Evolutionary conservation across 2,888 invertebrate species (phyloP), one percentile per base, ranked within the genome.

Genomic region (Dicyrtomina minuta): DNA sequence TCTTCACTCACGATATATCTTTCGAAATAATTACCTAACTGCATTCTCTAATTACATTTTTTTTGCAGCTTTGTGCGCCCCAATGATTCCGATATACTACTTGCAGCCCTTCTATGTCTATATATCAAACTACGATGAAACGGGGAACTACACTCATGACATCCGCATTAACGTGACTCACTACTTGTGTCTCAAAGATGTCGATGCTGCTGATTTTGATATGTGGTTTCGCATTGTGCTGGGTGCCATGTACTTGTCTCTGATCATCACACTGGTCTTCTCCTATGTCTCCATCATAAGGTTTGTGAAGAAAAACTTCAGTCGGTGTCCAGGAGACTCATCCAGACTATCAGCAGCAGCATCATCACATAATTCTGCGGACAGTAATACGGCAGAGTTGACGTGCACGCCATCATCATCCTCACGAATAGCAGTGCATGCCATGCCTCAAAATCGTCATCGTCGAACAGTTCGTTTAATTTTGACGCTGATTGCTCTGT

Each of bases 281-380:
- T 77, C 74, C 41, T 77, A 77, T 51, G 20, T 73, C 17, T 77
- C 76, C 39, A 75, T 77, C 26, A 49, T 74, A 27, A 61, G 60
- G 2, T 77, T 73, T 59, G 76, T 77, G 2, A 69, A 69, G 13
- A 59, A 39, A 26, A 67, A 67, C 49, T 59, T 67, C n/a, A 13
- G 59, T 39, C 59, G 59, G 2, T 3, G n/a, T 2, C 67, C 59
- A 8, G 59, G 46, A 1, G 59, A 56, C 1, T 26, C 33, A 6
- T 12, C 62, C 46, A 12, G 46, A 49, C 22, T 20, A 12, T 8
- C 51, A 12, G n/a, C 22, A 20, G 2, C 22, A 12, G 20, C 51
- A 22, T 2, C 51, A 51, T 3, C 33, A 33, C n/a, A n/a, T n/a
- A 33, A 33, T 33, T 33, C 33, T 5, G 33, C 8, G 3, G 33